These are phyloP conservation scores for Meghimatium bilineatum DNA, from an alignment of 2,888 invertebrate genomes.

Conservation along the genomic window DNA sequence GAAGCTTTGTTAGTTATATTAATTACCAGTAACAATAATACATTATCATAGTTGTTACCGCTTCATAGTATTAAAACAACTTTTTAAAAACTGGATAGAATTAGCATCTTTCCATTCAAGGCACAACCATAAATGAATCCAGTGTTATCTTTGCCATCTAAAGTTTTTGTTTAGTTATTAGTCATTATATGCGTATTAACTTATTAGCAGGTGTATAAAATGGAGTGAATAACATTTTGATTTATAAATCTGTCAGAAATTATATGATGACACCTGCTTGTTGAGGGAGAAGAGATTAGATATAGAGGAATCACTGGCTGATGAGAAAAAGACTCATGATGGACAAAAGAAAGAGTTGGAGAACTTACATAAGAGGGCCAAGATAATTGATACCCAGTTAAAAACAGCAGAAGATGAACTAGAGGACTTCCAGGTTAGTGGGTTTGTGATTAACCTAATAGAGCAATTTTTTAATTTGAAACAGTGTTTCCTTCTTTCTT, in stretches of 20 bases:
- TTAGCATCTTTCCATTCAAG: too few species aligned
- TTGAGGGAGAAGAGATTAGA: constrained; percentile 76
- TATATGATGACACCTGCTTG: constrained; percentile 76
- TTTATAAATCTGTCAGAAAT: constrained; percentile 55
- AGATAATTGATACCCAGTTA: constrained; percentile 73
- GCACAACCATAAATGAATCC: too few species aligned
- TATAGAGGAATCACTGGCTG: constrained; percentile 74
- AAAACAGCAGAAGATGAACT: constrained; percentile 75
- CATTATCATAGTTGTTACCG: too few species aligned
- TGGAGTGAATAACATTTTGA: too few species aligned
- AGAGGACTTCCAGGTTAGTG: constrained; percentile 77
- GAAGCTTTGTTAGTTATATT: too few species aligned
- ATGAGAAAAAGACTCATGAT: constrained; percentile 76
- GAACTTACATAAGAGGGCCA: constrained; percentile 73
- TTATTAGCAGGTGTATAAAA: not conserved
- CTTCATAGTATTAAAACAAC: too few species aligned
- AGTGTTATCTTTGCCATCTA: not conserved
- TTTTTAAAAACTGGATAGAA: too few species aligned
- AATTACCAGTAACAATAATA: too few species aligned
- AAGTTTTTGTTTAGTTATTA: not conserved
- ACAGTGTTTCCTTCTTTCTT: too few species aligned
- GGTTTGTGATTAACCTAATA: constrained; percentile 57
- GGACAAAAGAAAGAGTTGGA: constrained; percentile 75
- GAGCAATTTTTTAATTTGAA: not conserved
- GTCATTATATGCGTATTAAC: not conserved